Percentiles rank a stretch among this genome's conserved stretches.
Evolutionary conservation across 2,888 invertebrate species (phyloP).

Genomic region (Zaprionus bogoriensis): DNA sequence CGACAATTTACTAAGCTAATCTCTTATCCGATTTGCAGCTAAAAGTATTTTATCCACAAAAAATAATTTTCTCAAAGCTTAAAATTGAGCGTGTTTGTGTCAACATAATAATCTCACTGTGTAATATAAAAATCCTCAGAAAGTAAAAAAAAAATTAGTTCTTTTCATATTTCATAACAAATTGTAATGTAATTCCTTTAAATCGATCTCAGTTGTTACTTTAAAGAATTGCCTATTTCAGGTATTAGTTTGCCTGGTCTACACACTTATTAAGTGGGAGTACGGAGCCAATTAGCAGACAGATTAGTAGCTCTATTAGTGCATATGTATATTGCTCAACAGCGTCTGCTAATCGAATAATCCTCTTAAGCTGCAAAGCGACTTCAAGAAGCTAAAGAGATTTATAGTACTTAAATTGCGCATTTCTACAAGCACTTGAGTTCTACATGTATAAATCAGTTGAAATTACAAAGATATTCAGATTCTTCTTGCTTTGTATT

Average conservation of each 20-base stretch:
- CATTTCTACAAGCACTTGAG: not conserved
- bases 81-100: no score
- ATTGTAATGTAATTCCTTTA: no score
- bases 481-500: not conserved
- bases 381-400: not conserved
- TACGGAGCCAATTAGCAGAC: not conserved
- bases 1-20: not conserved
- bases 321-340: not conserved
- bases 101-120: no score
- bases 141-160: no score
- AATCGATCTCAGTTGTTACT: no score
- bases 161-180: no score
- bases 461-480: not conserved
- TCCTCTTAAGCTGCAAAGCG: not conserved
- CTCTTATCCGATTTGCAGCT: not conserved
- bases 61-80: no score
- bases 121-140: no score
- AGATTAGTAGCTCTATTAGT: not conserved
- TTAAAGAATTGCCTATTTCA: no score
- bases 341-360: not conserved
- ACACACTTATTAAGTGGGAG: not conserved
- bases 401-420: not conserved
- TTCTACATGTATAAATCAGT: not conserved
- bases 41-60: no score
- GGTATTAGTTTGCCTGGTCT: no score